Percentiles rank a stretch among this genome's conserved stretches.
Evolutionary conservation across 2,888 invertebrate genomes (phyloP).

Genomic region (Ectobius pallidus): DNA sequence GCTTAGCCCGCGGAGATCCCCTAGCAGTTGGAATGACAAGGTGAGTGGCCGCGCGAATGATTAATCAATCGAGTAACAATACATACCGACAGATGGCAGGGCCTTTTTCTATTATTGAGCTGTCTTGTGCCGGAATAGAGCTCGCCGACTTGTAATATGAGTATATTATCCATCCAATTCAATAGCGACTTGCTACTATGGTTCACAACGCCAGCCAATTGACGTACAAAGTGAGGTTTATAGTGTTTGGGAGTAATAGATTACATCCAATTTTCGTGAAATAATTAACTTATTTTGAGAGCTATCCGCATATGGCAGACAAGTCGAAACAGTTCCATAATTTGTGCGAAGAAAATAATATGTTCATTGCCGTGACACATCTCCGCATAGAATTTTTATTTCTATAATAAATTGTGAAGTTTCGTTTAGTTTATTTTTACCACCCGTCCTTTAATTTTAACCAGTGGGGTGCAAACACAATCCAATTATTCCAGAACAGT

Average conservation of each 20-base stretch:
- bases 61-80: conserved; percentile 21
- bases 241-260: not conserved
- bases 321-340: too few species aligned
- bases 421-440: too few species aligned
- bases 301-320: not conserved
- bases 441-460: too few species aligned
- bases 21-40: conserved; percentile 1
- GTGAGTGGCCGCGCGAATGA: not conserved
- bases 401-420: too few species aligned
- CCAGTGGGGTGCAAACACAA: too few species aligned
- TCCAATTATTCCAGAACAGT: too few species aligned
- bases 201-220: not conserved
- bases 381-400: too few species aligned
- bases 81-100: conserved; percentile 14
- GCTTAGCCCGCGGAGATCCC: not conserved
- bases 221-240: not conserved
- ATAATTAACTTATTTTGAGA: not conserved
- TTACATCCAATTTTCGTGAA: not conserved
- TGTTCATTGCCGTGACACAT: too few species aligned
- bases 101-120: conserved; percentile 15
- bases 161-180: not conserved
- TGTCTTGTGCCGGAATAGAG: not conserved
- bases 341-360: too few species aligned
- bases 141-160: not conserved
- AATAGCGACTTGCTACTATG: too few species aligned